phyloP scores from a whole-genome alignment of 2,113 vertebrate species.

The Halichoeres trimaculatus region DNA sequence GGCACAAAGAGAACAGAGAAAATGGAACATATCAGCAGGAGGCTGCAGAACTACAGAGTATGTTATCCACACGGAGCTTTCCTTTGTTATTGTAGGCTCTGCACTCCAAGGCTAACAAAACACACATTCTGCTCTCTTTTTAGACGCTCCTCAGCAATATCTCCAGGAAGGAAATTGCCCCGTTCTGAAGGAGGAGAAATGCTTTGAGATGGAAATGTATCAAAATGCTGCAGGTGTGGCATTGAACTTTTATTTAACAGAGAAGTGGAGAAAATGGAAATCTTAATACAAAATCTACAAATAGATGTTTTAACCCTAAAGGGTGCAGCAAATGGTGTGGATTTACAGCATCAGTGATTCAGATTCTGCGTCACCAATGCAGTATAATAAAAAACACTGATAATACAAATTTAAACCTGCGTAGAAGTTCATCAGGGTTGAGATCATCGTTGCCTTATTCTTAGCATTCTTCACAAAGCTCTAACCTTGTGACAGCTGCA shows the following conservation, averaged over 20 bases:
- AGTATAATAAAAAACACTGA: neutral
- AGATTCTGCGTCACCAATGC: neutral
- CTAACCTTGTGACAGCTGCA: neutral
- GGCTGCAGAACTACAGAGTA: slow-evolving; percentile 62
- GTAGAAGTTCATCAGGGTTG: slow-evolving; percentile 23
- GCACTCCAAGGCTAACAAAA: slow-evolving; percentile 58
- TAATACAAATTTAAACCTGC: slow-evolving; percentile 30
- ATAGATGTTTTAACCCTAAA: slow-evolving; percentile 27
- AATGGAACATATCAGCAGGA: slow-evolving; percentile 73
- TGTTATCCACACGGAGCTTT: slow-evolving; percentile 57
- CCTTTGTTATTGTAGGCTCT: slow-evolving; percentile 47
- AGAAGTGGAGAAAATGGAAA: slow-evolving; percentile 20
- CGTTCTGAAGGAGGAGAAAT: slow-evolving; percentile 20
- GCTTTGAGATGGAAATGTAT: slow-evolving; percentile 50
- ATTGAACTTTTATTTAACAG: slow-evolving; percentile 37
- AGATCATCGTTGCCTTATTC: slow-evolving; percentile 13
- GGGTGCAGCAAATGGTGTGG: neutral
- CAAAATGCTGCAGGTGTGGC: slow-evolving; percentile 27
- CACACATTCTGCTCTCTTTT: slow-evolving; percentile 46
- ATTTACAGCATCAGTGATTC: slow-evolving; percentile 12
- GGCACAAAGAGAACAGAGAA: slow-evolving; percentile 71
- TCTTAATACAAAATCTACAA: slow-evolving; percentile 5
- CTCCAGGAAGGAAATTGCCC: slow-evolving; percentile 45
- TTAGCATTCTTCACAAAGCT: neutral
- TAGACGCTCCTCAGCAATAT: slow-evolving; percentile 40